Percentiles rank a stretch among this genome's conserved stretches.
phyloP scores from a whole-genome alignment of 2,113 vertebrate species.

The Callipepla squamata region DNA sequence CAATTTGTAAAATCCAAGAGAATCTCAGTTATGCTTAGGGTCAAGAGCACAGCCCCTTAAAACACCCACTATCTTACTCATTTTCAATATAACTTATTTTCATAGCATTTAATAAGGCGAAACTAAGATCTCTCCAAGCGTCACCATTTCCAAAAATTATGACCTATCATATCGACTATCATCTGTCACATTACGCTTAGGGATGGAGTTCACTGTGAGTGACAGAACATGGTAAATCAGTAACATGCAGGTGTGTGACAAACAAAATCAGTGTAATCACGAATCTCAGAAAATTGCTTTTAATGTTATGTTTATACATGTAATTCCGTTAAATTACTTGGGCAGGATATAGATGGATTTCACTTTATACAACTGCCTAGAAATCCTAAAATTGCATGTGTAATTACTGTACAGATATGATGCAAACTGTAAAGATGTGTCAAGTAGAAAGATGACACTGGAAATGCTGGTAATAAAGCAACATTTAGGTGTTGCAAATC shows the following conservation, averaged over 20 bases:
- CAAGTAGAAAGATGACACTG: not conserved
- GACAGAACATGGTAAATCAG: conserved; percentile 38
- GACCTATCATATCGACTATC: conserved; percentile 41
- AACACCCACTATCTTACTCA: not conserved
- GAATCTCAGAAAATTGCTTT: conserved; percentile 64
- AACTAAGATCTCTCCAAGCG: not conserved
- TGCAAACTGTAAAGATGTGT: not conserved
- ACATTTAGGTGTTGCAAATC: not conserved
- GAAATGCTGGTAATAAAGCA: not conserved
- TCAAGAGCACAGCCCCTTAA: not conserved
- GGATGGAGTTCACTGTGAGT: conserved; percentile 41
- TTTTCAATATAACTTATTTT: not conserved
- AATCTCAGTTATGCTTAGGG: not conserved
- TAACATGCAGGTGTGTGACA: conserved; percentile 63
- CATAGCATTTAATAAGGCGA: not conserved
- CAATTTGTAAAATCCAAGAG: not conserved
- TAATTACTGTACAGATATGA: not conserved
- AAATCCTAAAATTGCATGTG: conserved; percentile 19
- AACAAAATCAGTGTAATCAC: conserved; percentile 73
- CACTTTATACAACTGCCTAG: not conserved
- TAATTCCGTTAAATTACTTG: conserved; percentile 68
- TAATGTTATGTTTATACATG: conserved; percentile 68
- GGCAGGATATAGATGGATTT: conserved; percentile 52
- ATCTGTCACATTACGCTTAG: conserved; percentile 33
- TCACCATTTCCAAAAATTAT: not conserved